A percentile compares a stretch with the other conserved stretches of the same genome.
Conservation (phyloP, 2,797 vertebrate species). For the Hydrophis major region DNA sequence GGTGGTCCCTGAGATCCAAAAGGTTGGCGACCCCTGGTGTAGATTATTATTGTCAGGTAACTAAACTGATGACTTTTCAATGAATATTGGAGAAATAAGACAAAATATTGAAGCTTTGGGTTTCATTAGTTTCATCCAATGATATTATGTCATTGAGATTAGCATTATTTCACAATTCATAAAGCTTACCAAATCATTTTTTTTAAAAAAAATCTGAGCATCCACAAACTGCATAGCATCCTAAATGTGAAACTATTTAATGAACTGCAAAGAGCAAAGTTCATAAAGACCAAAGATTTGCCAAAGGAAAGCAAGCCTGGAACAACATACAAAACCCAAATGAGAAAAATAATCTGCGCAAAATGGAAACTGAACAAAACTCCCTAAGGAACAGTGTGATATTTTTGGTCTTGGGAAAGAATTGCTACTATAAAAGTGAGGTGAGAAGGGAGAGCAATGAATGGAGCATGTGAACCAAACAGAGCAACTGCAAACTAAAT, state of each 20-base stretch:
- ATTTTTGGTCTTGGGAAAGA: conserved; percentile 26
- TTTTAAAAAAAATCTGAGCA: conserved; percentile 4
- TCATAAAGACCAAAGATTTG: conserved; percentile 3
- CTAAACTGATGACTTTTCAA: neutral
- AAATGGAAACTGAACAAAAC: neutral
- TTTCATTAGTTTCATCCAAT: neutral
- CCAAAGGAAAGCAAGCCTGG: conserved; percentile 3
- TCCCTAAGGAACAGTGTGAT: neutral
- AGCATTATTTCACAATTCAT: neutral
- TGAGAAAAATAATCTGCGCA: neutral
- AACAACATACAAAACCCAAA: neutral
- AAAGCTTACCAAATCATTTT: conserved; percentile 18
- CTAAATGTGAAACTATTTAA: conserved; percentile 7
- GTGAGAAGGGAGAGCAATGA: neutral
- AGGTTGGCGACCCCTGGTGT: too few relatives aligned
- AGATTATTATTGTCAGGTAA: neutral
- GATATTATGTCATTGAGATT: neutral
- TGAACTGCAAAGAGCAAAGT: neutral
- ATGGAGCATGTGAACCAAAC: conserved; percentile 2
- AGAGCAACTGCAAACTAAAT: neutral
- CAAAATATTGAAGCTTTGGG: neutral
- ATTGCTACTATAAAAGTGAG: neutral
- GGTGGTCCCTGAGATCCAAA: too few relatives aligned
- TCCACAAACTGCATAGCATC: neutral
- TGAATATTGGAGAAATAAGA: neutral